Evolutionary conservation across 2,797 vertebrate species (phyloP).

Genomic region (Rhadinocentrus ornatus): DNA sequence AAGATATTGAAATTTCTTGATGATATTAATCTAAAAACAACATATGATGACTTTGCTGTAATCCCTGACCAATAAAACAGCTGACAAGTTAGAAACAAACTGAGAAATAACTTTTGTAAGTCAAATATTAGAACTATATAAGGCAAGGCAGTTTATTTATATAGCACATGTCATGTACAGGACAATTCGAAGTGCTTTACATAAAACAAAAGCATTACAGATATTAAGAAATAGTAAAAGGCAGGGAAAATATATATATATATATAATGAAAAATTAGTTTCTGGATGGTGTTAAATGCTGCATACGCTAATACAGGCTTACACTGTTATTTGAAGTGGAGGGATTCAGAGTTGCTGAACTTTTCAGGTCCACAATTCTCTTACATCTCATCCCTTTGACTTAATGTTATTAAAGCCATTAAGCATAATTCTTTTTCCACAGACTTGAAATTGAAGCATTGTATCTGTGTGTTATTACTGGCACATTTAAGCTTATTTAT

Average conservation of each 20-base stretch:
- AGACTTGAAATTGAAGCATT: background rate
- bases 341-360: background rate
- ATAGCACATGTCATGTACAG: too few relatives aligned
- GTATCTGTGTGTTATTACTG: slow-evolving; percentile 19
- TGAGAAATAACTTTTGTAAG: background rate
- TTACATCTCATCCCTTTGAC: background rate
- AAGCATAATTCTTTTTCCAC: slow-evolving; percentile 1
- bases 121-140: background rate
- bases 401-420: background rate
- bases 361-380: background rate
- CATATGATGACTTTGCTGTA: background rate
- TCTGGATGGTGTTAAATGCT: background rate
- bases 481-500: slow-evolving; percentile 33
- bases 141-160: too few relatives aligned
- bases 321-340: background rate
- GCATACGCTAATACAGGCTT: background rate
- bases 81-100: background rate
- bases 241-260: too few relatives aligned
- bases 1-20: background rate
- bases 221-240: too few relatives aligned
- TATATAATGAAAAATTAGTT: too few relatives aligned
- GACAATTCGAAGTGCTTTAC: too few relatives aligned
- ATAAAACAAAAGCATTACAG: too few relatives aligned
- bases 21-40: background rate
- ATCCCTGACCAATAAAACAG: background rate